These are phyloP conservation scores for Caenorhabditis angaria DNA, from an alignment of 2,888 invertebrate species.

Conservation along the genomic window DNA sequence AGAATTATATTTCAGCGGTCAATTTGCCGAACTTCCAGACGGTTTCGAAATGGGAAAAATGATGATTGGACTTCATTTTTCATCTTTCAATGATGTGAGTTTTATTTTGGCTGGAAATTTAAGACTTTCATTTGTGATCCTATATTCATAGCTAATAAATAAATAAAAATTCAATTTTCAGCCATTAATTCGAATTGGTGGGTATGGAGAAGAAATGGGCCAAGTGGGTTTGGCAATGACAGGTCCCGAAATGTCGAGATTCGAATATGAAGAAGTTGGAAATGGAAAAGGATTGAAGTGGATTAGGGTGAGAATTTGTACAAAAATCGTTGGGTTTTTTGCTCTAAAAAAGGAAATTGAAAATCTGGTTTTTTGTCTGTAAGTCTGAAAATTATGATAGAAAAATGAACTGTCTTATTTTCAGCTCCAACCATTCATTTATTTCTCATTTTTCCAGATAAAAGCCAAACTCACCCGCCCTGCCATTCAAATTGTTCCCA, in stretches of 20 bases:
- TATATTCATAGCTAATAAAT: too few relatives aligned
- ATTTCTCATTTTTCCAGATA: background rate
- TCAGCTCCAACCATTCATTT: too few relatives aligned
- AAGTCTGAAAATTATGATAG: too few relatives aligned
- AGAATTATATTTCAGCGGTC: slow-evolving; percentile 20
- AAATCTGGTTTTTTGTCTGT: too few relatives aligned
- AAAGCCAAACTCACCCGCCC: background rate
- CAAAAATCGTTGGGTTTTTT: too few relatives aligned
- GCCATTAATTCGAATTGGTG: slow-evolving; percentile 24
- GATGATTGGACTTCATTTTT: too few relatives aligned
- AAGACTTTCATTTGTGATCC: too few relatives aligned
- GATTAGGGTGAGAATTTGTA: slow-evolving; percentile 11
- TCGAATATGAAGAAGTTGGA: background rate
- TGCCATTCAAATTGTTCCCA: background rate
- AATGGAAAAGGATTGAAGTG: background rate
- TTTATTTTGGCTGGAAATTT: too few relatives aligned
- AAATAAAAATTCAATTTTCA: slow-evolving; percentile 10
- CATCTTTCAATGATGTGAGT: too few relatives aligned
- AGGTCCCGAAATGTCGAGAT: background rate
- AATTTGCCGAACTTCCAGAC: slow-evolving; percentile 12
- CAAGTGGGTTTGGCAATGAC: background rate
- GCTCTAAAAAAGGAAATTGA: too few relatives aligned
- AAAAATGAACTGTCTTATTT: too few relatives aligned
- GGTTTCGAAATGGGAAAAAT: slow-evolving; percentile 14
- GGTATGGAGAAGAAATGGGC: slow-evolving; percentile 10